phyloP scores from a whole-genome alignment of 2,797 vertebrate genomes.

The Lagothrix lagotricha region DNA sequence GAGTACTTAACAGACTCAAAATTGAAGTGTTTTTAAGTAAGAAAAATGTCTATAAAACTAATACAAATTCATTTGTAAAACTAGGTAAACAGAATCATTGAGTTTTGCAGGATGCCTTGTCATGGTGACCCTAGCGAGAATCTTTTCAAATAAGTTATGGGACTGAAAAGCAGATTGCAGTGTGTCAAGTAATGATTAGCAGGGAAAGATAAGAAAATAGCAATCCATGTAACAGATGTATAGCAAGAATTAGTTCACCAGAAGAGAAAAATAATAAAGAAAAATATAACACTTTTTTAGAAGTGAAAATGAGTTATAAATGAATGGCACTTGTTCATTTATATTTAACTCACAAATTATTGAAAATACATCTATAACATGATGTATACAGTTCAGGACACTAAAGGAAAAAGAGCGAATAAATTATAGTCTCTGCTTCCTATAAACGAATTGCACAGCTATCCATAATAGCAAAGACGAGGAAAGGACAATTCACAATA shows the following conservation, averaged over 20 bases:
- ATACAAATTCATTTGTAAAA: not conserved
- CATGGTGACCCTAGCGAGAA: not conserved
- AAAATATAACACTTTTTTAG: not conserved
- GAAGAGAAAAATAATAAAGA: not conserved
- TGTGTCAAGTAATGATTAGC: not conserved
- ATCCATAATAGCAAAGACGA: not conserved
- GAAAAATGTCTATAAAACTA: not conserved
- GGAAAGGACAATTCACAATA: not conserved
- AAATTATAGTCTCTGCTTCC: not conserved
- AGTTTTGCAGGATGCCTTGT: not conserved
- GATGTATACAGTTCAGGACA: not conserved
- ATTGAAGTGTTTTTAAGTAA: not conserved
- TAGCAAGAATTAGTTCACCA: not conserved
- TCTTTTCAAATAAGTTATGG: not conserved
- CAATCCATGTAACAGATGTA: not conserved
- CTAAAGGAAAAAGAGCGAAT: not conserved
- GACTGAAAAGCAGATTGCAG: not conserved
- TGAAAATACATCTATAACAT: not conserved
- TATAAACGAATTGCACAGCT: not conserved
- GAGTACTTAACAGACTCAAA: not conserved
- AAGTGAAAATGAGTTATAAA: not conserved
- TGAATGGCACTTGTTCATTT: not conserved
- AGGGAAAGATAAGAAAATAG: not conserved
- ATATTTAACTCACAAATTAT: not conserved
- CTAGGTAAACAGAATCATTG: not conserved